Evolutionary conservation across 2,888 invertebrate genomes (phyloP).

Genomic region (Cynaeus angustus): DNA sequence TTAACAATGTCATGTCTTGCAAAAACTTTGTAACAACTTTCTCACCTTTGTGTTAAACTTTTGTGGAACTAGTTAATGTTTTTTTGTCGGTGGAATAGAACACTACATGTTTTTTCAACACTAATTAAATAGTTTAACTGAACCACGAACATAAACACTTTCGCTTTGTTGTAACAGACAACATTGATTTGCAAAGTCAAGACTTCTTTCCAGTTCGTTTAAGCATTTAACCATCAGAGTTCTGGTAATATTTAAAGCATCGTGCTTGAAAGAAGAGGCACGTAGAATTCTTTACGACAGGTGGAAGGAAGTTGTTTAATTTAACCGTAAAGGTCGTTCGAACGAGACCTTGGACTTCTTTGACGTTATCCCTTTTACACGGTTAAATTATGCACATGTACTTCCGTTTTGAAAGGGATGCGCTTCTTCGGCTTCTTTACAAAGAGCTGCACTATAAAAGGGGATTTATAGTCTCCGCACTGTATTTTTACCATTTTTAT

Average conservation of each 20-base stretch:
- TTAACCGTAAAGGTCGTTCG: constrained; percentile 45
- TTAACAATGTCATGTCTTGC: too few relatives aligned
- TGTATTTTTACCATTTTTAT: constrained; percentile 5
- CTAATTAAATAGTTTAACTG: constrained; percentile 3
- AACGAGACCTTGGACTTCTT: constrained; percentile 30
- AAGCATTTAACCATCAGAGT: too few relatives aligned
- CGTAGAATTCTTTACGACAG: constrained; percentile 38
- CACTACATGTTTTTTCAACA: not conserved
- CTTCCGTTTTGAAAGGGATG: constrained; percentile 23
- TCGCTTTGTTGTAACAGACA: not conserved
- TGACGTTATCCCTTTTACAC: constrained; percentile 7
- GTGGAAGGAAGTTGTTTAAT: constrained; percentile 47
- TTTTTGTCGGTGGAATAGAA: not conserved
- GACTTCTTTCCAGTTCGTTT: constrained; percentile 24
- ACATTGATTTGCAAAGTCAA: constrained; percentile 8
- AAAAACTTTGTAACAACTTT: not conserved
- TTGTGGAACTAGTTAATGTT: not conserved
- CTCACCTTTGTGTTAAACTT: not conserved
- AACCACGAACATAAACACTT: constrained; percentile 19
- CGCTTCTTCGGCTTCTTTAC: constrained; percentile 1
- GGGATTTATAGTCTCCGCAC: constrained; percentile 1
- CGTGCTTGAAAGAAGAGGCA: constrained; percentile 18
- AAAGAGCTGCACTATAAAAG: not conserved
- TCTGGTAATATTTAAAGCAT: constrained; percentile 21
- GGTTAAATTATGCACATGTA: constrained; percentile 41